A percentile compares a stretch with the other conserved stretches of the same genome.
These are phyloP conservation scores for Heliconius ethilla DNA, from an alignment of 2,888 invertebrate genomes.

Conservation along the genomic window DNA sequence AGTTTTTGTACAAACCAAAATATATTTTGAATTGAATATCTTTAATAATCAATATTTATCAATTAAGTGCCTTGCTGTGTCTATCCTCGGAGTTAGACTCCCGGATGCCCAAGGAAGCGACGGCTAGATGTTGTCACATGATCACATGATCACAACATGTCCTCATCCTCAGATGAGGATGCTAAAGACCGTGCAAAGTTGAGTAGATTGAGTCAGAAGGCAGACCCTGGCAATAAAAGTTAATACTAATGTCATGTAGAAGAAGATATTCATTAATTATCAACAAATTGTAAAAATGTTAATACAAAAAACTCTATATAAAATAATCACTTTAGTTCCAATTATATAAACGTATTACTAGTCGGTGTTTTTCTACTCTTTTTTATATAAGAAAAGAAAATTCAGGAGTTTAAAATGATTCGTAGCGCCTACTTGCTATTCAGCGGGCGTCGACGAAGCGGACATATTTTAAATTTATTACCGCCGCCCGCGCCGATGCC, in stretches of 20 bases:
- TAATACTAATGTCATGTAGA: too few relatives aligned
- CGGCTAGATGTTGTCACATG: too few relatives aligned
- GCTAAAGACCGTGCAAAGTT: too few relatives aligned
- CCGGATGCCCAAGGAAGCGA: too few relatives aligned
- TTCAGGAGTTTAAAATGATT: constrained; percentile 34
- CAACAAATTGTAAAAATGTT: not conserved
- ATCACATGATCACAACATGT: too few relatives aligned
- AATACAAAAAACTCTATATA: not conserved
- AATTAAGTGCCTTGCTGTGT: too few relatives aligned
- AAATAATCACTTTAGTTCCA: not conserved
- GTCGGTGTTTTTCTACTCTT: constrained; percentile 19
- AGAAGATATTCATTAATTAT: too few relatives aligned
- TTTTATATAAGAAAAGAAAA: constrained; percentile 14
- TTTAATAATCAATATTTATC: not conserved
- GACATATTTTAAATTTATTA: constrained; percentile 78
- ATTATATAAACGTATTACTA: constrained; percentile 13
- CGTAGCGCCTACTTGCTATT: constrained; percentile 66
- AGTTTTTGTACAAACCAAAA: not conserved
- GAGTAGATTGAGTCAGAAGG: too few relatives aligned
- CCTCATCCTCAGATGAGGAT: too few relatives aligned
- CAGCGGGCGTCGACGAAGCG: constrained; percentile 57
- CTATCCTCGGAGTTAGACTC: too few relatives aligned
- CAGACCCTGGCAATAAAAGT: too few relatives aligned
- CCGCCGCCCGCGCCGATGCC: constrained; percentile 60
- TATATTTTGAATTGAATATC: not conserved